A percentile compares a stretch with the other conserved stretches of the same genome.
phyloP scores from a whole-genome alignment of 2,797 vertebrate species.

The Steatocranus sp. region DNA sequence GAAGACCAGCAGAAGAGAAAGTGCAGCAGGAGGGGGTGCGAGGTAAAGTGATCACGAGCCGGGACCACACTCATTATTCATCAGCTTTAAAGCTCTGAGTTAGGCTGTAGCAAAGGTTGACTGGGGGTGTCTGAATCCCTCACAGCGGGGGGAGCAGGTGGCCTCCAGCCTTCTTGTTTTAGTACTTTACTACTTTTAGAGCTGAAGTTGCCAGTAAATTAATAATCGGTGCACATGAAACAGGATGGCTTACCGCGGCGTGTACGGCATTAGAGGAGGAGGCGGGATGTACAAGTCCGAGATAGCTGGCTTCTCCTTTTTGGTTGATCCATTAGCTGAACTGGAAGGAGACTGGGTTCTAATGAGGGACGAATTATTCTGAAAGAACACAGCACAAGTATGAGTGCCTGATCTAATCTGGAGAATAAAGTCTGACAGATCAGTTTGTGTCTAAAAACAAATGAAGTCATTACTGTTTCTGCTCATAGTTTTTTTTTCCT shows the following conservation, averaged over 20 bases:
- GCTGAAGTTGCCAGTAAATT: not conserved
- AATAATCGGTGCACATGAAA: not conserved
- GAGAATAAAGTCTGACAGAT: not conserved
- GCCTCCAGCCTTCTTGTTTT: not conserved
- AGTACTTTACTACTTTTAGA: not conserved
- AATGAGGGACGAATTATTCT: constrained; percentile 80
- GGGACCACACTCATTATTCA: constrained; percentile 27
- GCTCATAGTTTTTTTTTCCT: not conserved
- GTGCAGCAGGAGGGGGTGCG: constrained; percentile 6
- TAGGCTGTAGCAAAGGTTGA: not conserved
- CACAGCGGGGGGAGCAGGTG: not conserved
- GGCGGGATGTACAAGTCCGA: constrained; percentile 91
- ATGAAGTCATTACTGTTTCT: not conserved
- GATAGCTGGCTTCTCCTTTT: constrained; percentile 93
- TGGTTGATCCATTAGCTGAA: constrained; percentile 82
- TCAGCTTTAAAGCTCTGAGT: not conserved
- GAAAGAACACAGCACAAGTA: constrained; percentile 23
- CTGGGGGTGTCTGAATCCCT: not conserved
- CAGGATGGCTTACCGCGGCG: constrained; percentile 79
- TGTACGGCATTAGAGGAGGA: constrained; percentile 86
- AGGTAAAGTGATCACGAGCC: not conserved
- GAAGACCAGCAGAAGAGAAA: constrained; percentile 34
- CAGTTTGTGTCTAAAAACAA: not conserved
- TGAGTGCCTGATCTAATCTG: not conserved
- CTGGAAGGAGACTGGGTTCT: constrained; percentile 79